Evolutionary conservation across 1,140 invertebrate species (phyloP).

Genomic region (Telenomus remus): DNA sequence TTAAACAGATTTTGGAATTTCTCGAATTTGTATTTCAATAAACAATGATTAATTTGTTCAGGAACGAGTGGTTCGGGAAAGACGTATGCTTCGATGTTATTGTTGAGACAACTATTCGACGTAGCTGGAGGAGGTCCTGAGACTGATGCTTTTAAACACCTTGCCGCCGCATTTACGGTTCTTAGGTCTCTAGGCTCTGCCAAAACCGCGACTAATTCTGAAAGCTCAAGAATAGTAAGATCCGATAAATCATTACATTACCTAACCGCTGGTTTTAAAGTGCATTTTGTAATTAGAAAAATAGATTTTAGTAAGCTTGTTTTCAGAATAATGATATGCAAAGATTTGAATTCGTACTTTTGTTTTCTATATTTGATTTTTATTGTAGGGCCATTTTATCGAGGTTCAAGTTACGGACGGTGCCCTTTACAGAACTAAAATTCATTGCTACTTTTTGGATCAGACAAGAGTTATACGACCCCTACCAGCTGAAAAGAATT

Average conservation of each 20-base stretch:
- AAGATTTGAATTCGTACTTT: too few species aligned
- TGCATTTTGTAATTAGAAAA: too few species aligned
- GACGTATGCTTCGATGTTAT: conserved; percentile 93
- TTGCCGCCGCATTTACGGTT: conserved; percentile 95
- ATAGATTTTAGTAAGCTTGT: too few species aligned
- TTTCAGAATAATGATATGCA: too few species aligned
- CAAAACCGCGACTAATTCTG: conserved; percentile 90
- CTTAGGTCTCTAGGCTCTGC: conserved; percentile 92
- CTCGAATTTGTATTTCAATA: too few species aligned
- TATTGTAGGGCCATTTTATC: conserved; percentile 91
- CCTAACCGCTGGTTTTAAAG: too few species aligned
- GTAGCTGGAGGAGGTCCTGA: conserved; percentile 94
- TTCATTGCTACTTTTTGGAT: conserved; percentile 96
- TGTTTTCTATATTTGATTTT: not conserved
- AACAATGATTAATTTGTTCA: conserved; percentile 65
- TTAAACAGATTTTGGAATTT: too few species aligned
- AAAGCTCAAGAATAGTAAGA: conserved; percentile 94
- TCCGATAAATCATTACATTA: too few species aligned
- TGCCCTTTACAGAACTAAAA: conserved; percentile 94
- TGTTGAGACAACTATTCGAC: conserved; percentile 92
- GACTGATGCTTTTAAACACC: conserved; percentile 97
- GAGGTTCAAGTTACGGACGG: conserved; percentile 98
- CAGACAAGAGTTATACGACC: conserved; percentile 93
- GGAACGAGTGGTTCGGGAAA: conserved; percentile 96
- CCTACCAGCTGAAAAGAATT: conserved; percentile 92